Base-by-base conservation (phyloP, 2,888 invertebrate genomes). In the Metalampra italica region DNA sequence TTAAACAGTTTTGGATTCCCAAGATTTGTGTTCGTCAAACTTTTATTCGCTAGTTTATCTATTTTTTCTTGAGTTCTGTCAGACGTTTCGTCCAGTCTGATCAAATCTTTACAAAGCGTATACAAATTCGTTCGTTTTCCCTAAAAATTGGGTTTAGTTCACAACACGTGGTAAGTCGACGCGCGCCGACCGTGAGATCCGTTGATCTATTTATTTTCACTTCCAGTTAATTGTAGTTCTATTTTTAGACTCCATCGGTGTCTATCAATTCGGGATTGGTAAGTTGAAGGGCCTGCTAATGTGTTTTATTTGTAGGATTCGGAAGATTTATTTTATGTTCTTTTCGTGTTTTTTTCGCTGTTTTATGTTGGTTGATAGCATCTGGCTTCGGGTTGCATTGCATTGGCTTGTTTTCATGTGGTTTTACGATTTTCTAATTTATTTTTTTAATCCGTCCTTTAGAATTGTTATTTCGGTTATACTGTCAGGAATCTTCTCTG, bases 141-240 rank as follows among this genome's bases (percentile, higher is more conserved):
- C 58, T 64, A 54, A 60, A 59, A 54, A 54, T 60, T 61, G 54
- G 56, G 56, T 57, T 63, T 58, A 60, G 62, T 60, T 60, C 59
- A 57, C 44, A 54, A 53, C 54, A 57, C 56, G 62, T 60, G 57
- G 60, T 54, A 55, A 50, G 58, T 49, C 51, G 52, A 51, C 43
- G 55, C 55, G 47, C 52, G 51, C 44, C 46, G 50, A 52, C 46
- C 55, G 52, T 51, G 49, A 47, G 53, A 49, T 50, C 47, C 47
- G 50, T 47, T 49, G 38, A 49, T 56, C 56, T 56, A 52, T 57
- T 56, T 61, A 32, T 47, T 46, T 44, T 50, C 14, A 38, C 8
- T 22, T 45, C 30, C 12, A 36, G 43, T 43, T 51, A 47, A 47
- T 51, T 47, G 51, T 51, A 32, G 11, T 22, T 11, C 15, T 51